phyloP scores from a whole-genome alignment of 2,797 vertebrate genomes.

The Crocidura indochinensis region DNA sequence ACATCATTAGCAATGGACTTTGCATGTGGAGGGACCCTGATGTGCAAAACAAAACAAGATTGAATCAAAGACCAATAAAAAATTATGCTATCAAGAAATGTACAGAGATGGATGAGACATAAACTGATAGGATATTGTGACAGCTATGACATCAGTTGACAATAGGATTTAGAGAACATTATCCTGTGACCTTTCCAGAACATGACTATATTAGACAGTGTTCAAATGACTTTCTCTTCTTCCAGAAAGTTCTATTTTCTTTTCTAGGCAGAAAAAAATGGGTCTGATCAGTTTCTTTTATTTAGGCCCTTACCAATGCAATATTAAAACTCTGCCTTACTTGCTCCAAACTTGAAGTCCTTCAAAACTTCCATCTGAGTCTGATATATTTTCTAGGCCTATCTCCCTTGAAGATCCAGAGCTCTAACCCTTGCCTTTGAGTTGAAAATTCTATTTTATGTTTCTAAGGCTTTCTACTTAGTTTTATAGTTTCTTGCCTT shows the following conservation, averaged over 20 bases:
- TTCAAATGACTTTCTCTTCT: constrained; percentile 9
- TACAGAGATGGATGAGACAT: neutral
- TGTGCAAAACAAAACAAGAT: neutral
- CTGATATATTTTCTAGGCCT: neutral
- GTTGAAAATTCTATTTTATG: constrained; percentile 18
- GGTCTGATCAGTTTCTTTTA: neutral
- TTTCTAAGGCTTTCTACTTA: neutral
- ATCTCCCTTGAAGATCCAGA: neutral
- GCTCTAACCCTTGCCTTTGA: constrained; percentile 7
- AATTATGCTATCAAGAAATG: neutral
- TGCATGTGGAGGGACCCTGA: neutral
- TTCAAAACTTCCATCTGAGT: neutral
- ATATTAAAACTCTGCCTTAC: neutral
- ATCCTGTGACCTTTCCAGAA: neutral
- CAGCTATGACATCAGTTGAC: neutral
- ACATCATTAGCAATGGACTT: neutral
- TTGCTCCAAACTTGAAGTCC: neutral
- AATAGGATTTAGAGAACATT: neutral
- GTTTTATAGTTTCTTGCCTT: neutral
- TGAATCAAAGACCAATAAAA: neutral
- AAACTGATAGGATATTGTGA: neutral
- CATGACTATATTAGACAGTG: neutral
- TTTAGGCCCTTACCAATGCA: neutral
- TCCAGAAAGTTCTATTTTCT: constrained; percentile 34
- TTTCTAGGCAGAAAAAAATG: neutral